Evolutionary conservation across 2,113 vertebrate species (phyloP), one percentile per base, ranked within the genome.

Genomic region (Periophthalmus modestus): DNA sequence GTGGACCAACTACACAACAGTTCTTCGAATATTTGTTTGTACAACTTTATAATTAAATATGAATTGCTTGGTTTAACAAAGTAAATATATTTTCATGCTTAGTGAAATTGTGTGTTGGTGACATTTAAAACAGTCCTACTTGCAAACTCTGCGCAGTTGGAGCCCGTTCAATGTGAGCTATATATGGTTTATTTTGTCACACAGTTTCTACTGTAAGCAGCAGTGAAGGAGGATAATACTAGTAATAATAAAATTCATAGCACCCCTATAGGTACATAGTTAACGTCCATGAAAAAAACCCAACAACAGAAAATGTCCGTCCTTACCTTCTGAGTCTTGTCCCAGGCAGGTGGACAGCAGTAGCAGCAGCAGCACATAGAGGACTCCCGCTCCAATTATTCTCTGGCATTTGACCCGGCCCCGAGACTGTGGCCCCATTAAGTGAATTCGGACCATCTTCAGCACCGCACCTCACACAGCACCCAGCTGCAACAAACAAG

Each of bases 251-350:
- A 50, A 50, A 50, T 28, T 28, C 28, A 28, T 28, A 28, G 28
- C 28, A 28, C 3, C 28, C 2, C 28, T 28, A 28, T 28, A 28
- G 3, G 28, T 28, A 28, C 28, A 28, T 1, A 28, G 28, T 28
- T 28, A 28, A 28, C 28, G 2, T 28, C 39, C 63, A 39, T 43
- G 9, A 43, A 43, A 19, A n/a, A 6, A 59, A 10, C 19, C 48
- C 16, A 43, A 55, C 15, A n/a, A 66, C n/a, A 21, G 13, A 69
- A 23, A 52, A 63, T 58, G 12, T 15, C 57, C 4, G 23, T 14
- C 57, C 73, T 88, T 90, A 92, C 91, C 91, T 78, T 92, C 89
- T 1, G 88, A 83, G 68, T 91, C 89, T 80, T 92, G 91, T 77
- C 88, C 85, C 0, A 85, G 77, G 62, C 89, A 90, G 62, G 81